A percentile compares a stretch with the other conserved stretches of the same genome.
phyloP scores from a whole-genome alignment of 2,888 invertebrate species.

The Yponomeuta cagnagella region DNA sequence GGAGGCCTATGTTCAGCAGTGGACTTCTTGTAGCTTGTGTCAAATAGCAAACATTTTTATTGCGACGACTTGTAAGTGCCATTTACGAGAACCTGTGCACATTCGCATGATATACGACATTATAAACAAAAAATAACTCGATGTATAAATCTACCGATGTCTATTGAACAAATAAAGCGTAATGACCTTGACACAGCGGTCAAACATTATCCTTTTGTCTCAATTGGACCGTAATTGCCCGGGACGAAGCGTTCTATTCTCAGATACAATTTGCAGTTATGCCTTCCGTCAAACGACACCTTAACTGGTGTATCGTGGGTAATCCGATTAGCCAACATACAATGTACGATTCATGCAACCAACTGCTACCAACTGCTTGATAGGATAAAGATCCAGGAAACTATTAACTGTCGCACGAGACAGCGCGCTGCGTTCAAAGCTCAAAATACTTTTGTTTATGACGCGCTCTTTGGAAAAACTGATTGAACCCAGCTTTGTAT shows the following conservation, averaged over 20 bases:
- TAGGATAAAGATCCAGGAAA: background rate
- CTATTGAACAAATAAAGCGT: conserved; percentile 56
- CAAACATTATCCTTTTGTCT: conserved; percentile 74
- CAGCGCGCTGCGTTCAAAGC: background rate
- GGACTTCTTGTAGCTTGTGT: background rate
- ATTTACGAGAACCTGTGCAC: background rate
- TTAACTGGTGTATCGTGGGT: conserved; percentile 39
- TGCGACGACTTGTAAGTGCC: background rate
- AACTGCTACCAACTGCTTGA: background rate
- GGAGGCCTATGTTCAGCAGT: too few relatives aligned
- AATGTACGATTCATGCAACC: background rate
- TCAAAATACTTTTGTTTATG: background rate
- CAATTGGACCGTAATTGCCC: conserved; percentile 70
- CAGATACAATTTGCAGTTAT: conserved; percentile 66
- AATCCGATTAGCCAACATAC: conserved; percentile 26
- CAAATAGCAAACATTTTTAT: background rate
- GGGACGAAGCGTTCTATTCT: conserved; percentile 66
- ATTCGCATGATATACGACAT: conserved; percentile 7
- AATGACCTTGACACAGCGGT: conserved; percentile 57
- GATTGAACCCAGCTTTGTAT: conserved; percentile 12
- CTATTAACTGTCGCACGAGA: background rate
- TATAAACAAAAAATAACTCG: conserved; percentile 10
- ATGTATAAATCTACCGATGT: conserved; percentile 50
- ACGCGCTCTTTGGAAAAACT: background rate
- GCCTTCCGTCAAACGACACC: conserved; percentile 60